Percentiles rank a stretch among this genome's conserved stretches.
Evolutionary conservation across 2,888 invertebrate genomes (phyloP).

Genomic region (Drosophila atripex): DNA sequence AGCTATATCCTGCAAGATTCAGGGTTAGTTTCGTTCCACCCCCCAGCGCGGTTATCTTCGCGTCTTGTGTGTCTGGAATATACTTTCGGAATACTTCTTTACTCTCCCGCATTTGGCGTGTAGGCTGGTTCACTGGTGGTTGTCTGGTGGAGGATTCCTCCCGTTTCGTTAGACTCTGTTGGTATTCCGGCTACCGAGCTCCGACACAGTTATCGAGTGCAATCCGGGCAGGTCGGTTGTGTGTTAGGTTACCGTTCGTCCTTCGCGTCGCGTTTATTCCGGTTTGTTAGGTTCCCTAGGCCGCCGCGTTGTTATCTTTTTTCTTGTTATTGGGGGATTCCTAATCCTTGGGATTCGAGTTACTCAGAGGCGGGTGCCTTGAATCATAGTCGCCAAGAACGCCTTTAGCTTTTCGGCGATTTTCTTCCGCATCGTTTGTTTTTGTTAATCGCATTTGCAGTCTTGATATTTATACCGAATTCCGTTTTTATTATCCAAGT

Average conservation of each 20-base stretch:
- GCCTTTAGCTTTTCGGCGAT: conserved; percentile 32
- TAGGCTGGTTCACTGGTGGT: background rate
- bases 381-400: background rate
- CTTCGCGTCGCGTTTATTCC: conserved; percentile 54
- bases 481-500: conserved; percentile 40
- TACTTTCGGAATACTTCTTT: conserved; percentile 1
- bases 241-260: conserved; percentile 41
- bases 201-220: conserved; percentile 83
- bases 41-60: conserved; percentile 46
- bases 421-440: conserved; percentile 50
- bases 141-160: conserved; percentile 25
- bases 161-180: conserved; percentile 50
- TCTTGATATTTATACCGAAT: conserved; percentile 13
- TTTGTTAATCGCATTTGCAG: conserved; percentile 53
- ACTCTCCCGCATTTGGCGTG: conserved; percentile 29
- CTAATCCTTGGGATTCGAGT: conserved; percentile 54
- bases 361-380: conserved; percentile 44
- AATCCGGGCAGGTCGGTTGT: conserved; percentile 83
- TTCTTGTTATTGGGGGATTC: conserved; percentile 17
- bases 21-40: conserved; percentile 65
- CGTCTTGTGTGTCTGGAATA: conserved; percentile 28
- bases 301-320: conserved; percentile 9
- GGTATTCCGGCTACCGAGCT: conserved; percentile 66
- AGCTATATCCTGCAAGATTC: conserved; percentile 27
- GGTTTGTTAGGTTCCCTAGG: conserved; percentile 26